Percentiles rank a stretch among this genome's conserved stretches.
Evolutionary conservation across 2,797 vertebrate species (phyloP).

Genomic region (Psittacula derbiana): DNA sequence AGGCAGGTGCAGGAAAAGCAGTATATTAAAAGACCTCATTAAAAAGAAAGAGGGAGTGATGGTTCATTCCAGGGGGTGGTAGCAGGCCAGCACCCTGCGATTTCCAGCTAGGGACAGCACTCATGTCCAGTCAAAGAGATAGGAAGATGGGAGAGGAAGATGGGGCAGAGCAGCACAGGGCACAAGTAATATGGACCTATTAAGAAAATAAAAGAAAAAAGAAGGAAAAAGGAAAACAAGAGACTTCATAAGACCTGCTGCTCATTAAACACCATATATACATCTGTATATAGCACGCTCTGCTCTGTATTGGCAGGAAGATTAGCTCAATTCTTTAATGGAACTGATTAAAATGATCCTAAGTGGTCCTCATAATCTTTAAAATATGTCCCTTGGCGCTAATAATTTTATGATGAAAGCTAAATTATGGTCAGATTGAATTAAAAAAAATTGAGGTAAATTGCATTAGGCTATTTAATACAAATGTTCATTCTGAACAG

Average conservation of each 20-base stretch:
- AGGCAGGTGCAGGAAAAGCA: background rate
- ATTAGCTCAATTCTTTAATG: background rate
- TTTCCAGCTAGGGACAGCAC: background rate
- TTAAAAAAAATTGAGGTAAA: constrained; percentile 31
- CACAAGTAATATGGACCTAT: background rate
- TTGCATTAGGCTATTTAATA: constrained; percentile 21
- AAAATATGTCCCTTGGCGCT: background rate
- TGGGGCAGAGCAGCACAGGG: background rate
- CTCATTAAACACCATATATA: background rate
- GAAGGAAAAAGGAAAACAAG: background rate
- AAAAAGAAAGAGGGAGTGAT: background rate
- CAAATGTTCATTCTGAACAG: constrained; percentile 5
- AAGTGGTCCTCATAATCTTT: constrained; percentile 7
- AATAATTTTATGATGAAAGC: constrained; percentile 12
- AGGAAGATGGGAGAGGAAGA: background rate
- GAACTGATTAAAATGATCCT: constrained; percentile 14
- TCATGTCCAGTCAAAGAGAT: fast-evolving
- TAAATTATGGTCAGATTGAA: background rate
- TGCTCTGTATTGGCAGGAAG: background rate
- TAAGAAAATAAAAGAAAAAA: background rate
- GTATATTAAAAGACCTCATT: background rate
- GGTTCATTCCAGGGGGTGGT: background rate
- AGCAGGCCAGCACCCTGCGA: background rate
- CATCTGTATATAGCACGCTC: background rate
- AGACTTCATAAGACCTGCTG: background rate